Evolutionary conservation across 2,888 invertebrate species (phyloP).

Genomic region (Andrena minutula): DNA sequence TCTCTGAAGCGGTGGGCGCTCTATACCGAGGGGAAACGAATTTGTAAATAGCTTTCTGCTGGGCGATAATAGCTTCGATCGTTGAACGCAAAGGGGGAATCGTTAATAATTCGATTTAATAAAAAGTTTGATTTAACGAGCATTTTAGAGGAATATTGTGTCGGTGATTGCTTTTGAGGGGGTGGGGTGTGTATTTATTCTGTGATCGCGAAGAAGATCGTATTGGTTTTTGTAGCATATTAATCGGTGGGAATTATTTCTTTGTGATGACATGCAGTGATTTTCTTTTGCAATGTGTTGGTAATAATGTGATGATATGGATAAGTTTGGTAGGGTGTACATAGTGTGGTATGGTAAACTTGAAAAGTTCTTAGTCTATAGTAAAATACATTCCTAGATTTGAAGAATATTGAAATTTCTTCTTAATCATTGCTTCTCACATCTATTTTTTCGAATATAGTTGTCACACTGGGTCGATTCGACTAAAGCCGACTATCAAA

Average conservation of each 20-base stretch:
- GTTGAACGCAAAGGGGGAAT: background rate
- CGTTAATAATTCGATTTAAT: constrained; percentile 7
- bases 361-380: background rate
- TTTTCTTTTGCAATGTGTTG: background rate
- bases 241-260: too few relatives aligned
- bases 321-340: background rate
- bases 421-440: too few relatives aligned
- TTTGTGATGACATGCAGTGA: too few relatives aligned
- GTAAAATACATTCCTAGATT: background rate
- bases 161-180: too few relatives aligned
- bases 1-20: constrained; percentile 25
- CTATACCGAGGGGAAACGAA: constrained; percentile 2
- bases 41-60: constrained; percentile 14
- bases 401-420: background rate
- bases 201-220: too few relatives aligned
- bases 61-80: constrained; percentile 10
- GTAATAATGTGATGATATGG: background rate
- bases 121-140: background rate
- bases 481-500: too few relatives aligned
- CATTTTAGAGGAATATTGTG: background rate
- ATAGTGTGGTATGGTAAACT: background rate
- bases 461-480: too few relatives aligned
- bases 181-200: too few relatives aligned
- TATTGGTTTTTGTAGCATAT: too few relatives aligned
- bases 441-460: too few relatives aligned